Evolutionary conservation across 2,113 vertebrate genomes (phyloP).

Genomic region (Sebastes schlegelii): DNA sequence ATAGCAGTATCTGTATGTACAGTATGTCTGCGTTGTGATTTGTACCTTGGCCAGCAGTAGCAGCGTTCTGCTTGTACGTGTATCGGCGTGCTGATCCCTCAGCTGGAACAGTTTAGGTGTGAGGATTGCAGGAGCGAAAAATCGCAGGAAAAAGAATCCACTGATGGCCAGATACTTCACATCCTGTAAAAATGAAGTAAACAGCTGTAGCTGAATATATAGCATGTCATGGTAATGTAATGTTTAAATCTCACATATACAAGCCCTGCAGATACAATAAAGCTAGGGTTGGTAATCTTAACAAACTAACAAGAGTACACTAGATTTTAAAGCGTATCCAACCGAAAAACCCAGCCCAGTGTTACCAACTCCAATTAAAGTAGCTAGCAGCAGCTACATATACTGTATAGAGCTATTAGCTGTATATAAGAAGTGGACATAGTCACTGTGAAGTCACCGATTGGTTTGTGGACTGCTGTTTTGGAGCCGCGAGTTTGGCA

Average conservation of each 20-base stretch:
- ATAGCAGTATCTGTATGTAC: conserved; percentile 19
- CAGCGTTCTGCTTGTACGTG: conserved; percentile 89
- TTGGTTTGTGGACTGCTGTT: no score
- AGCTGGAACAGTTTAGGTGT: conserved; percentile 93
- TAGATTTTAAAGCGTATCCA: no score
- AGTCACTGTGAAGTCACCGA: no score
- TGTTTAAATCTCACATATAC: neutral
- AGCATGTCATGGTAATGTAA: neutral
- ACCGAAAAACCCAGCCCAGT: no score
- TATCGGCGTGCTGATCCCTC: conserved; percentile 89
- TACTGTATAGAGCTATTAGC: no score
- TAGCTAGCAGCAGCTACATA: no score
- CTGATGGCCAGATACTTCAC: conserved; percentile 91
- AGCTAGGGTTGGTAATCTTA: no score
- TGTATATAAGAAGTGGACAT: no score
- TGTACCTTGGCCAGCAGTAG: conserved; percentile 92
- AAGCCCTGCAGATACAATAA: neutral
- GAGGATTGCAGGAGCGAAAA: conserved; percentile 91
- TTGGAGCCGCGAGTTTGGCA: no score
- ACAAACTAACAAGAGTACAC: no score
- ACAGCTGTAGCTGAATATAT: neutral
- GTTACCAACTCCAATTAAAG: no score
- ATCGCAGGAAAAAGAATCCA: conserved; percentile 92
- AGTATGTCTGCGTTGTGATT: conserved; percentile 27
- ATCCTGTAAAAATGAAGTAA: conserved; percentile 80